phyloP scores from a whole-genome alignment of 2,113 vertebrate species.

The Drymodes brunneopygia region DNA sequence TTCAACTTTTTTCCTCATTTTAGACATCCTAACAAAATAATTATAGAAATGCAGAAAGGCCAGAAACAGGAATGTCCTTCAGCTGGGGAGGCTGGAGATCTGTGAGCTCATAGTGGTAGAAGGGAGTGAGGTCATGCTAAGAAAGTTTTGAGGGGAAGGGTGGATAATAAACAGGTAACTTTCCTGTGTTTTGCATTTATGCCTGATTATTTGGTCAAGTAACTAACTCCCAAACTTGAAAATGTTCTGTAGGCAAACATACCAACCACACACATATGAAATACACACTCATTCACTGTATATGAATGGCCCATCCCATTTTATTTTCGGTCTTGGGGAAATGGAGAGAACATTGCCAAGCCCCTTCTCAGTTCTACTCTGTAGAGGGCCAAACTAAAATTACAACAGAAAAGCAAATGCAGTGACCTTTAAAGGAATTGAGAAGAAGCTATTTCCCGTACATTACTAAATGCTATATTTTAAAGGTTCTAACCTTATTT shows the following conservation, averaged over 20 bases:
- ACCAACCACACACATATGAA: neutral
- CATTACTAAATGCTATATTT: constrained; percentile 81
- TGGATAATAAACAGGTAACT: neutral
- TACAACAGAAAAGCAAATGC: constrained; percentile 73
- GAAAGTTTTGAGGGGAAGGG: neutral
- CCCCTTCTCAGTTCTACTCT: constrained; percentile 50
- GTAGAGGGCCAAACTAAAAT: constrained; percentile 64
- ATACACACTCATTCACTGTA: neutral
- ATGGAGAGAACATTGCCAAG: constrained; percentile 52
- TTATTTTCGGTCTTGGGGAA: constrained; percentile 52
- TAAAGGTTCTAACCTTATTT: constrained; percentile 87
- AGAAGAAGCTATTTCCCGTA: constrained; percentile 75
- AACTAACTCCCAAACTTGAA: neutral
- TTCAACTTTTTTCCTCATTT: neutral
- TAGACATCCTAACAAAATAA: neutral
- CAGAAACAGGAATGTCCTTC: neutral
- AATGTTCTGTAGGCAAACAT: neutral
- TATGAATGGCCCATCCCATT: constrained; percentile 32
- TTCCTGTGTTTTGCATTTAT: neutral
- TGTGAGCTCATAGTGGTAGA: neutral
- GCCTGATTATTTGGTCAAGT: neutral
- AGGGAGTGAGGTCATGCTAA: neutral
- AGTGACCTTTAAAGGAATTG: constrained; percentile 80
- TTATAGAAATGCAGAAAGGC: neutral
- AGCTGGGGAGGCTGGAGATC: neutral